Base-by-base conservation (phyloP, 2,888 invertebrate genomes). In the Bombylius major region DNA sequence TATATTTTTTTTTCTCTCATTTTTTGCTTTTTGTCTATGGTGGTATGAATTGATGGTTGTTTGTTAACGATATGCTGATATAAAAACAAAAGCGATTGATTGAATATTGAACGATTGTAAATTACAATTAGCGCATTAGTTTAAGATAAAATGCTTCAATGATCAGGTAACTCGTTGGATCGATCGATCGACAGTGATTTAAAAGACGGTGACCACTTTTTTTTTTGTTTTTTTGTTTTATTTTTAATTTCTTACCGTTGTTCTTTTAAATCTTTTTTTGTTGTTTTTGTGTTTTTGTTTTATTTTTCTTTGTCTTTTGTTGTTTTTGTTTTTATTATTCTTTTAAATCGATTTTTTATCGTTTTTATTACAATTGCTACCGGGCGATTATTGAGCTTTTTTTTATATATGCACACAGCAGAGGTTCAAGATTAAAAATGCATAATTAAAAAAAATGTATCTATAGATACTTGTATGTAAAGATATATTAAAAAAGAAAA, bases 121-220 rank as follows among this genome's bases (percentile, higher is more conserved):
- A 54, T 54, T 54, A 48, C 54, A 54, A 54, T 54, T 54, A 54
- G 54, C 54, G 54, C 54, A 54, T 54, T 54, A 54, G 54, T 54
- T 23, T 50, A 49, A 54, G 54, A 54, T 54, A 54, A 51, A 54
- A 50, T 48, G 54, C 50, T 54, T 23, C 53, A 47, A 32, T 44
- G 45, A 45, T 46, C 45, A 46, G 51, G n/a, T 42, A 42, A 11
- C 39, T 42, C 11, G 36, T 9, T 36, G 6, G 36, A 32, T 34
- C 13, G 46, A n/a, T 42, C 44, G 49, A 54, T 49, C 54, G 54
- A 50, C 54, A 54, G 45, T 50, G 54, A 54, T 54, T 54, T 54
- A 54, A 23, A 23, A 54, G 50, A 50, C 12, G 12, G 39, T 42
- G 39, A 42, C 39, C 39, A 42, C 8, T 42, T 42, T 42, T 42